phyloP scores from a whole-genome alignment of 2,113 vertebrate species.

The Tympanuchus pallidicinctus region DNA sequence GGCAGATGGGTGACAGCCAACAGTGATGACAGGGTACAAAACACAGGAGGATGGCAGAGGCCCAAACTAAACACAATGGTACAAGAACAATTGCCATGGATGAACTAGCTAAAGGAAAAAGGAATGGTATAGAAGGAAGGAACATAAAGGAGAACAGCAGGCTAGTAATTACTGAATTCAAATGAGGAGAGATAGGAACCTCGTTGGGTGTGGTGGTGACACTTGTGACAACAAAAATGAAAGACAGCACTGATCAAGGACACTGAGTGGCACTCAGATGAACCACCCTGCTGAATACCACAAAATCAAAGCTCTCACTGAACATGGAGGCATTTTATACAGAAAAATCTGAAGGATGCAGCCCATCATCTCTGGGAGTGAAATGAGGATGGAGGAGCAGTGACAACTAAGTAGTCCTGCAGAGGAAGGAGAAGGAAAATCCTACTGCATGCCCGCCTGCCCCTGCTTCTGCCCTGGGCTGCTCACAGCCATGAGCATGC shows the following conservation, averaged over 20 bases:
- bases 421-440: not conserved
- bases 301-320: accelerated
- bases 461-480: not conserved
- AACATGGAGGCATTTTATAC: not conserved
- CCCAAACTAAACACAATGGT: accelerated
- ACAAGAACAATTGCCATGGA: not conserved
- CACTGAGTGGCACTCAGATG: accelerated
- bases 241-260: not conserved
- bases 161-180: not conserved
- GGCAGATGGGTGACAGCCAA: not conserved
- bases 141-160: not conserved
- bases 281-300: not conserved
- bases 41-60: not conserved
- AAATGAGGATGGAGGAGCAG: not conserved
- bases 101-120: not conserved
- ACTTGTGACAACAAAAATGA: not conserved
- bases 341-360: not conserved
- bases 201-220: not conserved
- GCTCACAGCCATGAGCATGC: not conserved
- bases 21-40: not conserved
- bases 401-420: too few species aligned
- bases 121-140: not conserved
- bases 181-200: not conserved
- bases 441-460: too few species aligned
- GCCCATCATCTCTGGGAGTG: not conserved